Evolutionary conservation across 2,113 vertebrate species (phyloP), one percentile per base, ranked within the genome.

Genomic region (Origma solitaria): DNA sequence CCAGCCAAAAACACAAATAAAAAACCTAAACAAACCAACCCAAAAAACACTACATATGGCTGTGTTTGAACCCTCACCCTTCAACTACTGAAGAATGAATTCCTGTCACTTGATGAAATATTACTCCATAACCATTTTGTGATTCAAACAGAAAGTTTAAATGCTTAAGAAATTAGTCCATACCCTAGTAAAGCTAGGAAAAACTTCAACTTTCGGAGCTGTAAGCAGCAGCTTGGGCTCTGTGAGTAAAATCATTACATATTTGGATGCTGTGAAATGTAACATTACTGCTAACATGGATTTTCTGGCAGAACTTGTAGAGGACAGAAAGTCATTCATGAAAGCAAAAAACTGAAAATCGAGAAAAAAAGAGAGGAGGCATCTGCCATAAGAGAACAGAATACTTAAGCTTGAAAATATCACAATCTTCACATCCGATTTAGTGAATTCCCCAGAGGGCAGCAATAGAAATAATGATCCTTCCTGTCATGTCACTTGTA

Each of bases 11-110:
- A 22, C 11, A 28, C 44, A 68, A 51, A 51, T 35, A 15, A 31
- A 66, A 57, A 66, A 10, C 4, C 4, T 5, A 42, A 68, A 33
- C 6, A 38, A 73, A 24, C 10, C 10, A 33, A 23, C 13, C 22
- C 20, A 10, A 21, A 17, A 40, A 11, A 3, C 15, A 70, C 4
- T 28, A 53, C 15, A 78, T 0, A 0, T 24, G 6, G 2, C 8
- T 82, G 6, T 24, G 15, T 77, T 24, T 51, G 44, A 88, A 76
- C 17, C 6, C 11, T 58, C 38, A 8, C 35, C 42, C 61, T 88
- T 71, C 70, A 76, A 17, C 18, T 64, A 27, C 25, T 44, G 37
- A 45, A 49, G 76, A 76, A 77, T 6, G 1, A 4, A 7, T 30
- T 88, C 31, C 31, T 40, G 38, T 37, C 40, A 77, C 9, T 7